Evolutionary conservation across 2,797 vertebrate species (phyloP).

Genomic region (Limnodromus scolopaceus): DNA sequence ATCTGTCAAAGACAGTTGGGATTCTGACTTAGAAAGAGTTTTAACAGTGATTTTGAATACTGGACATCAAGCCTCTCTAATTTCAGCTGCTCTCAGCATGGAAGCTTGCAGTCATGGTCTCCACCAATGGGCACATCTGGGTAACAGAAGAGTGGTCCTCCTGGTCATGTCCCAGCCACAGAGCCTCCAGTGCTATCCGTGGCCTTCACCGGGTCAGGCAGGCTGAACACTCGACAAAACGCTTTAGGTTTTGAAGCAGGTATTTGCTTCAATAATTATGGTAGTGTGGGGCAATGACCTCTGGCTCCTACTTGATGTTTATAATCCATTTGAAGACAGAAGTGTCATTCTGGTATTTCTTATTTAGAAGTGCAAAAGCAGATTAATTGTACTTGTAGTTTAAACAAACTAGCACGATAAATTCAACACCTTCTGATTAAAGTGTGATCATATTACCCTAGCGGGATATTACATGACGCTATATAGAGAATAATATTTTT

Average conservation of each 20-base stretch:
- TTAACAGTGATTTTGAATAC: slow-evolving; percentile 85
- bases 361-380: slow-evolving; percentile 35
- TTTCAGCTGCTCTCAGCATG: slow-evolving; percentile 98
- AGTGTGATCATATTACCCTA: slow-evolving; percentile 61
- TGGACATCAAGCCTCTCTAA: slow-evolving; percentile 97
- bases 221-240: background rate
- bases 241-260: background rate
- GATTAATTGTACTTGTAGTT: slow-evolving; percentile 71
- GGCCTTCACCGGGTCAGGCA: background rate
- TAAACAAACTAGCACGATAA: slow-evolving; percentile 71
- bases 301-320: background rate
- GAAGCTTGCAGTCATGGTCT: slow-evolving; percentile 78
- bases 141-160: slow-evolving; percentile 79
- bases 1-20: slow-evolving; percentile 85
- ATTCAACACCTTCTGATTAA: slow-evolving; percentile 67
- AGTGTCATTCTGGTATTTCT: slow-evolving; percentile 16
- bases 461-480: slow-evolving; percentile 70
- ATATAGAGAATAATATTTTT: slow-evolving; percentile 74
- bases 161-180: slow-evolving; percentile 37
- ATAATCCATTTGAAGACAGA: slow-evolving; percentile 10
- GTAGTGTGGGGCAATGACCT: background rate
- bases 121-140: slow-evolving; percentile 88
- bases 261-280: slow-evolving; percentile 21
- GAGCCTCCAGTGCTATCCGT: background rate
- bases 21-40: slow-evolving; percentile 79